phyloP scores from a whole-genome alignment of 1,140 invertebrate genomes.

The Papilio dardanus region DNA sequence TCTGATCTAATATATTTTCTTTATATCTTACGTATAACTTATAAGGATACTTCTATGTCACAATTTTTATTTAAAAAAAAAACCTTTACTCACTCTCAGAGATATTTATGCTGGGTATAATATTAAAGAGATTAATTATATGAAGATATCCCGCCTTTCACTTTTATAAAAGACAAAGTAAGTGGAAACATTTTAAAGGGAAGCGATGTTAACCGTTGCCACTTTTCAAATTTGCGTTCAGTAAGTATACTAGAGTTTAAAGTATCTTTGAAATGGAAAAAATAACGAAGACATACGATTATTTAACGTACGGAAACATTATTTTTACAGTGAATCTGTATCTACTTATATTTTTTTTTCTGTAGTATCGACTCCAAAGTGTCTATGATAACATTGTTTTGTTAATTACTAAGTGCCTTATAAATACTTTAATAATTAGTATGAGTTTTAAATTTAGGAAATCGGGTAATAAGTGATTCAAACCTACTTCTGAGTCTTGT shows the following conservation, averaged over 20 bases:
- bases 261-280: not conserved
- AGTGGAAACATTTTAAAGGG: slow-evolving; percentile 5
- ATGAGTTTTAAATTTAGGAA: no score
- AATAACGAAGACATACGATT: no score
- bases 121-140: not conserved
- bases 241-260: not conserved
- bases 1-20: not conserved
- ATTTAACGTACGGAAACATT: not conserved
- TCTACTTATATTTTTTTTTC: no score
- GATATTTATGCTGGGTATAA: not conserved
- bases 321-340: not conserved
- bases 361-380: no score
- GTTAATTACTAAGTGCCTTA: no score
- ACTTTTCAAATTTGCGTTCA: slow-evolving; percentile 9
- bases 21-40: no score
- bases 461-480: no score
- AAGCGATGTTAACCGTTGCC: not conserved
- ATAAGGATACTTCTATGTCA: no score
- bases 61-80: not conserved
- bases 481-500: no score
- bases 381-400: no score
- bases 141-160: not conserved
- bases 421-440: no score
- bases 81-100: not conserved
- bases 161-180: not conserved